These are phyloP conservation scores for Coluber constrictor DNA, from an alignment of 2,797 vertebrate genomes.

Conservation along the genomic window DNA sequence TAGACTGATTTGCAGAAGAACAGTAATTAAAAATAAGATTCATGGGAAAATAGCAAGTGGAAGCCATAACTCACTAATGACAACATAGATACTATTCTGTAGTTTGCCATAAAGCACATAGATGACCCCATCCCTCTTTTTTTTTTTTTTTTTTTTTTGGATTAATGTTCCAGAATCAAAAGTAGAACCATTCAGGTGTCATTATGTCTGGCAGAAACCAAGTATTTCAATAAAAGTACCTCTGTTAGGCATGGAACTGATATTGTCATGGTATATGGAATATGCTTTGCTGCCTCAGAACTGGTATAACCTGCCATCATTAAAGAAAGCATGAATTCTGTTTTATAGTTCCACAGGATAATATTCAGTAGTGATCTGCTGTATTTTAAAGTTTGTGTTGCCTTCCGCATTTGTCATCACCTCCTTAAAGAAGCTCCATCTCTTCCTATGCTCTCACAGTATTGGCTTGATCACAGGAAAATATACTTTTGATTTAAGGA, in stretches of 20 bases:
- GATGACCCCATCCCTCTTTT: background rate
- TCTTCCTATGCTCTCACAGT: background rate
- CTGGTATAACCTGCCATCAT: background rate
- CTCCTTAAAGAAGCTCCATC: background rate
- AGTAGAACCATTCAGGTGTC: background rate
- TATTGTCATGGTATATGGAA: background rate
- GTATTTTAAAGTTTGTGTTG: background rate
- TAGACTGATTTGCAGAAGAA: background rate
- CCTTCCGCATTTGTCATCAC: background rate
- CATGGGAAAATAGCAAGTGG: background rate
- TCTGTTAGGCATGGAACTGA: background rate
- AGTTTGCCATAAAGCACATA: background rate
- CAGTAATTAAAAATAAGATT: background rate
- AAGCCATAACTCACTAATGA: background rate
- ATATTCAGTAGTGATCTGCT: background rate
- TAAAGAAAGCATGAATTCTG: background rate
- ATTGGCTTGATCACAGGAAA: background rate
- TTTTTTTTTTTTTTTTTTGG: background rate
- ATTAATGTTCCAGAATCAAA: background rate
- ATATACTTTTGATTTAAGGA: background rate
- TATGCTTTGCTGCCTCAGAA: background rate
- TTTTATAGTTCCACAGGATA: background rate
- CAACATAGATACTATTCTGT: background rate
- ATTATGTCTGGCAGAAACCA: background rate
- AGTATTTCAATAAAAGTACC: background rate